These are phyloP conservation scores for Lepidotrigona ventralis DNA, from an alignment of 1,140 invertebrate genomes.

Conservation along the genomic window DNA sequence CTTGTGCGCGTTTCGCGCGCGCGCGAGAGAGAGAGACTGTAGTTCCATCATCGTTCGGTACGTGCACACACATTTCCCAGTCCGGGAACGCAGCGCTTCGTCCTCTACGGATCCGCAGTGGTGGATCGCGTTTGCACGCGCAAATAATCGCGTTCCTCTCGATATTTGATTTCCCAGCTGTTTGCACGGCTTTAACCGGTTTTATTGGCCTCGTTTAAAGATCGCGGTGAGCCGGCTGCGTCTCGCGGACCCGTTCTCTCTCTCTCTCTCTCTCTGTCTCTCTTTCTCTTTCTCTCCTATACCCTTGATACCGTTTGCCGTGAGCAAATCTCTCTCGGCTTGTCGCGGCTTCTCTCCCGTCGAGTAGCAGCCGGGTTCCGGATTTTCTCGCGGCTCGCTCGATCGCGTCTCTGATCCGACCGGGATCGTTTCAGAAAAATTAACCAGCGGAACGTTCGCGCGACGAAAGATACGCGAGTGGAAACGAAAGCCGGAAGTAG, in stretches of 20 bases:
- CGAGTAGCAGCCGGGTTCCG: not conserved
- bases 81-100: constrained; percentile 21
- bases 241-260: not conserved
- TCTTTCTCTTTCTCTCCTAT: not conserved
- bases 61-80: constrained; percentile 33
- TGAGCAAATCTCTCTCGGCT: constrained; percentile 15
- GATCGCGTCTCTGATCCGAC: not conserved
- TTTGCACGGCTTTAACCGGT: constrained; percentile 36
- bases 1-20: too few relatives aligned
- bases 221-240: constrained; percentile 31
- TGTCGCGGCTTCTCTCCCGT: not conserved
- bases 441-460: not conserved
- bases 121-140: constrained; percentile 57
- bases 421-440: not conserved
- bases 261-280: not conserved
- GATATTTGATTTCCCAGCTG: constrained; percentile 59
- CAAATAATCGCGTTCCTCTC: constrained; percentile 55
- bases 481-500: not conserved
- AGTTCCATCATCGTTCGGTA: not conserved
- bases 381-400: constrained; percentile 1
- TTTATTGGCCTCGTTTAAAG: constrained; percentile 42
- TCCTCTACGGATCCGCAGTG: not conserved
- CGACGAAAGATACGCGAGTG: not conserved
- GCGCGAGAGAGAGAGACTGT: not conserved
- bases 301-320: constrained; percentile 6